Conservation (phyloP, 2,888 invertebrate genomes). For the Heliconius sara region DNA sequence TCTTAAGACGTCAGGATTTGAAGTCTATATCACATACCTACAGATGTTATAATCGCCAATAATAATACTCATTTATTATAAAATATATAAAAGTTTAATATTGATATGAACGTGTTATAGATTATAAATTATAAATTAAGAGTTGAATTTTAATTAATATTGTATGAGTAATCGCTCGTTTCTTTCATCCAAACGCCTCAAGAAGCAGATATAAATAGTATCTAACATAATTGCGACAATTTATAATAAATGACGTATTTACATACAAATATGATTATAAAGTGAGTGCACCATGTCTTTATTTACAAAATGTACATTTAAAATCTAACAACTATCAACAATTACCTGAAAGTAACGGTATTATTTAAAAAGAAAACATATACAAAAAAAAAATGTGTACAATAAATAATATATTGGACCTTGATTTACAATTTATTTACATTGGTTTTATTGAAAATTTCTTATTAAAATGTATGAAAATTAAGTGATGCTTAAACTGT, state of each 20-base stretch:
- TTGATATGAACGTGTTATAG: neutral
- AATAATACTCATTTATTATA: neutral
- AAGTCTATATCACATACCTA: neutral
- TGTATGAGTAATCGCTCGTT: neutral
- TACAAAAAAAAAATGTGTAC: slow-evolving; percentile 47
- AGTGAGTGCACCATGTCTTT: slow-evolving; percentile 75
- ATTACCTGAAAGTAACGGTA: slow-evolving; percentile 50
- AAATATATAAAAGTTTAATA: neutral
- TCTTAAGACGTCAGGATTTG: slow-evolving; percentile 8
- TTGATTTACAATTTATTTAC: slow-evolving; percentile 51
- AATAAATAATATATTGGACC: slow-evolving; percentile 62
- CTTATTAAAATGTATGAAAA: slow-evolving; percentile 18
- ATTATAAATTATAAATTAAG: neutral
- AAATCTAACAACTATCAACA: slow-evolving; percentile 77
- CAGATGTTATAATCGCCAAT: neutral
- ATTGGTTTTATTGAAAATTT: slow-evolving; percentile 20
- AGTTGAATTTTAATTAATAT: neutral
- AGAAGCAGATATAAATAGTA: slow-evolving; percentile 46
- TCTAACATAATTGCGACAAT: slow-evolving; percentile 46
- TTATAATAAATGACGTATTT: slow-evolving; percentile 42
- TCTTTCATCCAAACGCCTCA: neutral
- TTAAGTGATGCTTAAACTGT: slow-evolving; percentile 34
- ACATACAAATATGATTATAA: slow-evolving; percentile 62
- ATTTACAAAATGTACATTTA: slow-evolving; percentile 80
- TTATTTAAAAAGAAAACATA: slow-evolving; percentile 48